phyloP scores from a whole-genome alignment of 92 coral and sea anemone species.

The Actinostola sp. region DNA sequence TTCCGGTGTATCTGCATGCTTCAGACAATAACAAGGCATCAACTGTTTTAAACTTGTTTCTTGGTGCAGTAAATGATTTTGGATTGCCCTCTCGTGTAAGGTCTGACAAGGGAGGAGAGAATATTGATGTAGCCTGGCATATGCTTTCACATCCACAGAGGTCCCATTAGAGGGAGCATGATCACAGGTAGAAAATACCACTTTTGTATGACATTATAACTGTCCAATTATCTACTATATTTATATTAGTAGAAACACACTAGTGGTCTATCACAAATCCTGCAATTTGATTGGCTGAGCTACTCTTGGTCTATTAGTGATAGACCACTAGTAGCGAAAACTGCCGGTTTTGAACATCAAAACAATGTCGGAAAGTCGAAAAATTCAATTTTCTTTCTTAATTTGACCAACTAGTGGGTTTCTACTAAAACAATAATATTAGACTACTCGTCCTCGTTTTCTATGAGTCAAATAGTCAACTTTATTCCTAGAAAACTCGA shows the following conservation, averaged over 20 bases:
- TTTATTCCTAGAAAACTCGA: too few relatives aligned
- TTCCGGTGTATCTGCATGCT: conserved; percentile 45
- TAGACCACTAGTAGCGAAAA: too few relatives aligned
- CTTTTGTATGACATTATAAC: background rate
- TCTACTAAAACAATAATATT: too few relatives aligned
- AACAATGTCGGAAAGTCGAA: too few relatives aligned
- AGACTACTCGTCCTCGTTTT: too few relatives aligned
- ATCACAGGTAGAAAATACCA: conserved; percentile 30
- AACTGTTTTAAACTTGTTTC: conserved; percentile 47
- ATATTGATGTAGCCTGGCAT: conserved; percentile 39
- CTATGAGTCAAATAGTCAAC: too few relatives aligned
- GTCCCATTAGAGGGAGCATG: conserved; percentile 56
- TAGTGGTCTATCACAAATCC: too few relatives aligned
- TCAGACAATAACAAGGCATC: conserved; percentile 48
- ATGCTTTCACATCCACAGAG: conserved; percentile 51
- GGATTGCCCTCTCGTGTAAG: conserved; percentile 59
- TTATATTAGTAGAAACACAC: background rate
- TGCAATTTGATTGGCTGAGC: too few relatives aligned
- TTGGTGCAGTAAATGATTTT: conserved; percentile 43
- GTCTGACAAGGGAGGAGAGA: conserved; percentile 60
- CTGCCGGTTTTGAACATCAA: too few relatives aligned
- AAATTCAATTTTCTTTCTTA: too few relatives aligned
- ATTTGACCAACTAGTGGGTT: too few relatives aligned
- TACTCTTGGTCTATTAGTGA: too few relatives aligned
- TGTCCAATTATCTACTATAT: background rate